Base-by-base conservation (phyloP, 2,113 vertebrate species). In the Corythaeola cristata region DNA sequence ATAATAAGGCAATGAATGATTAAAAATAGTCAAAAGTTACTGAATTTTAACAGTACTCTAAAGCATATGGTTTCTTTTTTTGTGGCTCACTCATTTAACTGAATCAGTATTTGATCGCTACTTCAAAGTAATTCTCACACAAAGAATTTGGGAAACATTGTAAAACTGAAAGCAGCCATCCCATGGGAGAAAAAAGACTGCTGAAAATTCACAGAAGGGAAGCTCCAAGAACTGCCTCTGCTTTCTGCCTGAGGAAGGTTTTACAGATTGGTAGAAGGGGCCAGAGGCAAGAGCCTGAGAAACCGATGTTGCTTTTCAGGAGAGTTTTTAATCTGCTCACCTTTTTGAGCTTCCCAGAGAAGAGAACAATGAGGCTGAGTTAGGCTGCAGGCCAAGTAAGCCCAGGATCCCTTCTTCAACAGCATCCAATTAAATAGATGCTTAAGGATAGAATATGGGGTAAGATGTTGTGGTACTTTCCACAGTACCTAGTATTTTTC, bases 111-210 rank as follows among this genome's bases (percentile, higher is more conserved):
- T 95, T 96, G 94, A 96, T 95, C 81, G 21, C 30, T 83, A 64
- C 95, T 94, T 96, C 93, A 97, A 96, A 97, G 95, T 92, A 66
- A 69, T 93, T 94, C 94, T 93, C 92, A 97, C 77, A 88, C 77
- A 93, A 96, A 96, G 93, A 97, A 91, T 93, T 91, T 85, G 89
- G 73, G 79, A 95, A 97, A 96, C 68, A 58, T 15, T 88, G 64
- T 81, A 78, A 82, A 93, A 81, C 62, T 83, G 76, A 92, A 92
- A 77, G 67, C 78, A 93, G 47, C 20, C 68, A 30, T 95, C 82
- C 88, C 87, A 87, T 77, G 96, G 89, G 90, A 96, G 93, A 84
- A 62, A 88, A 85, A 85, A 90, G 78, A 26, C 58, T 88, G 68
- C 58, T 81, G 76, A 60, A 94, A 92, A 88, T 89, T 96, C 84